phyloP scores from a whole-genome alignment of 2,113 vertebrate genomes.

The Nothobranchius kuhntae region DNA sequence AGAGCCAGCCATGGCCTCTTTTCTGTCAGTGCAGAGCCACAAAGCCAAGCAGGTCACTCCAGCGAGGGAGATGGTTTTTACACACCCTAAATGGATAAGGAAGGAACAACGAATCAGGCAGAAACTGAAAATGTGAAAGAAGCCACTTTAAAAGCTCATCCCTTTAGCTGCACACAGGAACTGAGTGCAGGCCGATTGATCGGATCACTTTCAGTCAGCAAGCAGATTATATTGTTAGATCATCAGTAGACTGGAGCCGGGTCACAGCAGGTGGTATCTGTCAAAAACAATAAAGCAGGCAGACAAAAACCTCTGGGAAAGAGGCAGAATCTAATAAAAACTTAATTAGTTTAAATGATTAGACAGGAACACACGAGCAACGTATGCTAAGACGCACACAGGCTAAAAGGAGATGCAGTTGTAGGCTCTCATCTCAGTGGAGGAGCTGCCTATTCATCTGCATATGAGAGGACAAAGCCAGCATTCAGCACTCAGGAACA shows the following conservation, averaged over 20 bases:
- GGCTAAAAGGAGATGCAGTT: conserved; percentile 47
- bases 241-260: conserved; percentile 40
- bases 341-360: conserved; percentile 3
- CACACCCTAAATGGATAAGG: conserved; percentile 5
- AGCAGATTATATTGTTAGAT: conserved; percentile 61
- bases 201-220: conserved; percentile 58
- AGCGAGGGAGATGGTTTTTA: conserved; percentile 45
- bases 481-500: conserved; percentile 63
- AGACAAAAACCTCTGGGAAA: not conserved
- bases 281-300: not conserved
- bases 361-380: not conserved
- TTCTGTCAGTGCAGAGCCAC: conserved; percentile 42
- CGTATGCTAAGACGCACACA: conserved; percentile 16
- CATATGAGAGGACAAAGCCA: conserved; percentile 75
- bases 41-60: conserved; percentile 63
- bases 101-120: conserved; percentile 2
- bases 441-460: conserved; percentile 79
- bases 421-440: conserved; percentile 71
- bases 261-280: conserved; percentile 24
- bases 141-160: conserved; percentile 3
- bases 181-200: conserved; percentile 43
- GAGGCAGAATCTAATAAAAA: not conserved
- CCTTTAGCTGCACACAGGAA: conserved; percentile 18
- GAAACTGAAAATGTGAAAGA: not conserved
- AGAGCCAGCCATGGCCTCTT: conserved; percentile 68